Evolutionary conservation across 2,113 vertebrate species (phyloP).

Genomic region (Sterna hirundo): DNA sequence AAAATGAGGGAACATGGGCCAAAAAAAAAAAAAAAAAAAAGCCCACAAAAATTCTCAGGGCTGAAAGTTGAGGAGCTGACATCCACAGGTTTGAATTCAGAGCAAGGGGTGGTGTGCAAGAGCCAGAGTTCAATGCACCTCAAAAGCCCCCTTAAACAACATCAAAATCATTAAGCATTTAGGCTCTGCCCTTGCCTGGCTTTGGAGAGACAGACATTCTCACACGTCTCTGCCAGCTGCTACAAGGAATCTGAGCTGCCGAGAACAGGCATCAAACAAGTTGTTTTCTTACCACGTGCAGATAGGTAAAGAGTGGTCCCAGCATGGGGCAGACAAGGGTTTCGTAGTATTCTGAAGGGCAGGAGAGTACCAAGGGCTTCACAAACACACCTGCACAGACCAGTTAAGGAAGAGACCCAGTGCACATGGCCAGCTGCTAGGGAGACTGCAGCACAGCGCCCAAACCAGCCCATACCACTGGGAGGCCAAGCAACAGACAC

Average conservation of each 20-base stretch:
- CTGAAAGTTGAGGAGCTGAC: neutral
- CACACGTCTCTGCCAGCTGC: neutral
- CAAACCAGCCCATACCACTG: neutral
- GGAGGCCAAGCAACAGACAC: neutral
- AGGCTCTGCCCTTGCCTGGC: neutral
- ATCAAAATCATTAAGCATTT: neutral
- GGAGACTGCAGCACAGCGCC: neutral
- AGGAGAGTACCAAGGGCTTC: slow-evolving; percentile 89
- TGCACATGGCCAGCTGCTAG: neutral
- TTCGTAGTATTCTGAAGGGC: slow-evolving; percentile 88
- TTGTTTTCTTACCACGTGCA: slow-evolving; percentile 84
- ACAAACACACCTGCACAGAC: slow-evolving; percentile 83
- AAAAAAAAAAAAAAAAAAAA: neutral
- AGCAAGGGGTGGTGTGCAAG: neutral
- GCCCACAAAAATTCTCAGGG: neutral
- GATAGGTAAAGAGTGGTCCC: slow-evolving; percentile 89
- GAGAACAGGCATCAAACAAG: neutral
- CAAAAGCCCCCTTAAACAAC: neutral
- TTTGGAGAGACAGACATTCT: neutral
- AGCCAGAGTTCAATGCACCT: neutral
- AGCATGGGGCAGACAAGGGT: slow-evolving; percentile 89
- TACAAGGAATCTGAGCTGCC: neutral
- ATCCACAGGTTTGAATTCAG: neutral
- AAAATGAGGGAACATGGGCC: neutral
- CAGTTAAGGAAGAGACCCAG: slow-evolving; percentile 75